These are phyloP conservation scores for Coregonus sp. DNA, from an alignment of 2,797 vertebrate genomes.

Conservation along the genomic window DNA sequence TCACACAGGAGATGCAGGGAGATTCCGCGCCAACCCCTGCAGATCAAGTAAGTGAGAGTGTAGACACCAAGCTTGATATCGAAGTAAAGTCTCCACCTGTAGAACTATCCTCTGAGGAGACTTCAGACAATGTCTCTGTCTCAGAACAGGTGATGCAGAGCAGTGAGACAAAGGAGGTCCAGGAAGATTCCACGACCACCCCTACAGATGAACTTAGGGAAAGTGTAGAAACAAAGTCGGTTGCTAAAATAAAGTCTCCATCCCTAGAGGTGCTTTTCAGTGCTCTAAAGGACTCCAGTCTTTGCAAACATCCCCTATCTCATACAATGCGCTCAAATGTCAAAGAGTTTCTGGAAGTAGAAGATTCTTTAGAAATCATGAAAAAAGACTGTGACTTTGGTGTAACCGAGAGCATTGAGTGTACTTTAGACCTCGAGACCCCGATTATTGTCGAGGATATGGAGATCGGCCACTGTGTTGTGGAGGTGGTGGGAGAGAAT, in stretches of 20 bases:
- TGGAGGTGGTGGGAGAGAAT: slow-evolving; percentile 61
- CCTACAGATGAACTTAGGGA: background rate
- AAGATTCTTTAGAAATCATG: slow-evolving; percentile 30
- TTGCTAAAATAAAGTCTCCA: slow-evolving; percentile 13
- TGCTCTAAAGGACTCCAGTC: slow-evolving; percentile 47
- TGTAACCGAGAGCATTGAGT: slow-evolving; percentile 34
- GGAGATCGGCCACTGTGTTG: slow-evolving; percentile 73
- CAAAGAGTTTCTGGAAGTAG: slow-evolving; percentile 41
- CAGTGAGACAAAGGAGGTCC: background rate
- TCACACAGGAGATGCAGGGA: background rate
- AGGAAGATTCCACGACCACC: background rate
- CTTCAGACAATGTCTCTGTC: background rate
- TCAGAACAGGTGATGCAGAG: background rate
- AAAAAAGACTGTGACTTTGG: slow-evolving; percentile 30
- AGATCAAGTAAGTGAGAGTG: slow-evolving; percentile 31
- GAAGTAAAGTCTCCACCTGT: background rate
- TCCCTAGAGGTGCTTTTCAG: slow-evolving; percentile 49
- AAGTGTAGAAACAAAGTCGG: background rate
- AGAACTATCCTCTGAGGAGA: background rate
- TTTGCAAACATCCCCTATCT: slow-evolving; percentile 39
- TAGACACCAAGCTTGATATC: background rate
- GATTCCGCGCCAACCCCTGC: slow-evolving; percentile 2
- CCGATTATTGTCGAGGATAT: slow-evolving; percentile 70
- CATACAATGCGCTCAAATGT: slow-evolving; percentile 43
- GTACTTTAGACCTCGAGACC: slow-evolving; percentile 51